Conservation (phyloP, 2,797 vertebrate genomes). For the Melopsittacus undulatus region DNA sequence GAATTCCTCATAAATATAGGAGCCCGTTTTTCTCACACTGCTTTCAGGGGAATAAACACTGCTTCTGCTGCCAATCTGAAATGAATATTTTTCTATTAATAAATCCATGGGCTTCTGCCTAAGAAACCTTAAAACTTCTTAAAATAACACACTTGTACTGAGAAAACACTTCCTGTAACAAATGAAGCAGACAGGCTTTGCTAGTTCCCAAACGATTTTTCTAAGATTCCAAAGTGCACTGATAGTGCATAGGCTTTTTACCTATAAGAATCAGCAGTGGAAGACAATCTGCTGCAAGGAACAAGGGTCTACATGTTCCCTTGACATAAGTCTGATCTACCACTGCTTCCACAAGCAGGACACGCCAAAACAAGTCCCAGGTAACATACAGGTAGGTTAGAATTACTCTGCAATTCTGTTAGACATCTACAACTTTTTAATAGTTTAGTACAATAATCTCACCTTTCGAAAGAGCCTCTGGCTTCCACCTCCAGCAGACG, state of each 20-base stretch:
- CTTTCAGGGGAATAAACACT: slow-evolving; percentile 92
- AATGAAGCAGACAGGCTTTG: neutral
- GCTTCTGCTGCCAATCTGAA: slow-evolving; percentile 90
- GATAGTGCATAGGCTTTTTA: neutral
- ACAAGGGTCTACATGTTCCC: neutral
- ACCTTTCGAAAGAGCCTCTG: slow-evolving; percentile 91
- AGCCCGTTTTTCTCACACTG: slow-evolving; percentile 88
- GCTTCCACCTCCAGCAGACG: slow-evolving; percentile 88
- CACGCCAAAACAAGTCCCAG: neutral
- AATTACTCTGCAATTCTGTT: neutral
- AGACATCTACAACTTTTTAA: neutral
- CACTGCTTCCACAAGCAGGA: neutral
- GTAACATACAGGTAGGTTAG: neutral
- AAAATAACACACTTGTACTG: neutral
- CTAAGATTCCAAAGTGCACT: neutral
- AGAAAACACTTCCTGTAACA: neutral
- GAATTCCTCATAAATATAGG: slow-evolving; percentile 91
- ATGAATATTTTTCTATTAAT: slow-evolving; percentile 34
- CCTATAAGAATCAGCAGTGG: neutral
- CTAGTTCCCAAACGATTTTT: neutral
- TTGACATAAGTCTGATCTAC: neutral
- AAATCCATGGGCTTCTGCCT: neutral
- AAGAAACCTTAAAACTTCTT: neutral
- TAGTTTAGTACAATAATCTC: neutral
- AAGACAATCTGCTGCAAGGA: neutral